Evolutionary conservation across 2,113 vertebrate genomes (phyloP), one percentile per base, ranked within the genome.

Genomic region (Python bivittatus): DNA sequence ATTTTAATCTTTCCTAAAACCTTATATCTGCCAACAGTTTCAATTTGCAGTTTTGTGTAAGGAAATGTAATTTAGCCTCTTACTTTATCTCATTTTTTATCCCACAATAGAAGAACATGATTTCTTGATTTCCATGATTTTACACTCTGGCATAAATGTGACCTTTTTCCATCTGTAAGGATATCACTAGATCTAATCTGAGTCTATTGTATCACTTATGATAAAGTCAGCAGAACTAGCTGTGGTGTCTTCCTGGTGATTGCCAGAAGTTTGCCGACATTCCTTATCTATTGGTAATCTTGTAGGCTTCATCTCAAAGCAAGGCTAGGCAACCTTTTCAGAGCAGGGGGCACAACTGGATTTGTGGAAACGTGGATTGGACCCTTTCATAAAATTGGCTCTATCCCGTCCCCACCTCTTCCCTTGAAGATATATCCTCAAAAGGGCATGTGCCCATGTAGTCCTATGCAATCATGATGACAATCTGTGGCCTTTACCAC

Each of bases 21-120:
- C 13, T 1, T 54, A 54, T 44, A 17, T 84, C 38, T 84, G 17
- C 25, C 56, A 48, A 38, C n/a, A 6, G n/a, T 22, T 89, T 58
- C 90, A 44, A 48, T 95, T 88, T 56, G 92, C 92, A 53, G 91
- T 17, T 60, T 94, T 60, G 92, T 44, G 84, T 91, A 89, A 84
- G 83, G 0, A 0, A 92, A 38, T 20, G 42, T 23, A 85, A 94
- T 88, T 86, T 89, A 52, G 12, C n/a, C 93, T 89, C 86, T 38
- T 42, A 42, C 92, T 95, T 84, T 84, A 92, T 95, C 64, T 94
- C 93, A 93, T 94, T 95, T n/a, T 96, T 90, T 92, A 33, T 94
- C 92, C 95, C 94, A 92, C 86, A 96, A 94, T 20, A 38, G n/a
- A n/a, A 72, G n/a, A n/a, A 72, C 68, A 72, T n/a, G 33, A 72